Percentiles rank a stretch among this genome's conserved stretches.
phyloP scores from a whole-genome alignment of 2,113 vertebrate species.

The Leucosticte australis region DNA sequence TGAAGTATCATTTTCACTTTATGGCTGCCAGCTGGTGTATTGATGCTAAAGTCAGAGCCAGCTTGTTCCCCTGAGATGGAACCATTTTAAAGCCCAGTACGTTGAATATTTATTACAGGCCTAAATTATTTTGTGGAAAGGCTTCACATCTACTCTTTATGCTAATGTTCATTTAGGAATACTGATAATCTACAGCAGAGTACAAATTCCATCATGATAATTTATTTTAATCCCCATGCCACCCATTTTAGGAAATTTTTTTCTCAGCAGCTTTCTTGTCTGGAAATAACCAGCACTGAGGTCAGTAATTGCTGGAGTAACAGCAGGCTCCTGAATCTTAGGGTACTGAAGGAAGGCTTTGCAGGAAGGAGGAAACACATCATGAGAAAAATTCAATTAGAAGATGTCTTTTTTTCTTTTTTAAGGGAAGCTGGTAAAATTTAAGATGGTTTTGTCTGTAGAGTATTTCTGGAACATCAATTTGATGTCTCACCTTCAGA shows the following conservation, averaged over 20 bases:
- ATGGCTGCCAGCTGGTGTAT: neutral
- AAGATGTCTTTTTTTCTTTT: neutral
- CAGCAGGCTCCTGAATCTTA: constrained; percentile 39
- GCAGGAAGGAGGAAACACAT: neutral
- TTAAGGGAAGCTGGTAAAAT: neutral
- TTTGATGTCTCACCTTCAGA: neutral
- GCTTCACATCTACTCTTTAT: constrained; percentile 19
- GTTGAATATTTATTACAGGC: constrained; percentile 22
- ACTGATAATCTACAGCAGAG: constrained; percentile 16
- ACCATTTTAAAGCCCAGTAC: neutral
- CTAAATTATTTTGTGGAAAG: neutral
- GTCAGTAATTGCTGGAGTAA: constrained; percentile 55
- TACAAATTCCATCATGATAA: neutral
- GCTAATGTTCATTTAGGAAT: constrained; percentile 24
- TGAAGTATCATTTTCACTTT: neutral
- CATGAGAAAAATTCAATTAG: neutral
- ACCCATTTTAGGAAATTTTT: constrained; percentile 43
- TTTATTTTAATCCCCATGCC: constrained; percentile 29
- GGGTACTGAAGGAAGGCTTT: neutral
- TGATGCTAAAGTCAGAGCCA: neutral
- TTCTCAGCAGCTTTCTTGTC: constrained; percentile 37
- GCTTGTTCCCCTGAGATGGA: neutral
- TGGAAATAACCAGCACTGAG: constrained; percentile 28
- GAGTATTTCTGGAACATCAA: neutral
- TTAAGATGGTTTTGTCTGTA: neutral